Conservation (phyloP, 2,113 vertebrate genomes). For the Bombycilla garrulus region DNA sequence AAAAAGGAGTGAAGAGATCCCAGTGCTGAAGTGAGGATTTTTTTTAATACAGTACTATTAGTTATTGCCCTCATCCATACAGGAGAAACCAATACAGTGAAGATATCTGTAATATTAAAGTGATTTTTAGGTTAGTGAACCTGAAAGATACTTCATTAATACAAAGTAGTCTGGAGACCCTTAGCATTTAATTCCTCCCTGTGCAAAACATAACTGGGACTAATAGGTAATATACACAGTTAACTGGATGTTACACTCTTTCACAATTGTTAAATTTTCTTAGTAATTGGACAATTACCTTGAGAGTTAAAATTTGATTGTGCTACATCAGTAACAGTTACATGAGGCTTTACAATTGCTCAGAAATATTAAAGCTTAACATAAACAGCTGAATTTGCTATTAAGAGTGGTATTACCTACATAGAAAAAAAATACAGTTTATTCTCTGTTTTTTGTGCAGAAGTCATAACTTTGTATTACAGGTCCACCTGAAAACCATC, state of each 20-base stretch:
- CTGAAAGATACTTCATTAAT: not conserved
- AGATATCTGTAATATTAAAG: not conserved
- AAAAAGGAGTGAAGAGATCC: not conserved
- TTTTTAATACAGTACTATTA: not conserved
- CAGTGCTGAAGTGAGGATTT: not conserved
- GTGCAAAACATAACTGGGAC: conserved; percentile 5
- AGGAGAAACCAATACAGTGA: not conserved
- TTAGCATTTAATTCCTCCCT: not conserved
- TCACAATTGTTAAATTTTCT: not conserved
- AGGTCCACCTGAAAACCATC: not conserved
- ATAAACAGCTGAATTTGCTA: not conserved
- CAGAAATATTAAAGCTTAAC: not conserved
- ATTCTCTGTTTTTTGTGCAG: not conserved
- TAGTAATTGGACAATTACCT: not conserved
- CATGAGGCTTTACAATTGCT: not conserved
- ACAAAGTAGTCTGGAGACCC: not conserved
- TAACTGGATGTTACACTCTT: not conserved
- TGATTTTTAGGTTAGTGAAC: not conserved
- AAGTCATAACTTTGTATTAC: not conserved
- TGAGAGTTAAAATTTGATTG: conserved; percentile 9
- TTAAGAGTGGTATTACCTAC: not conserved
- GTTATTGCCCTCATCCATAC: not conserved
- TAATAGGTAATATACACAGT: not conserved
- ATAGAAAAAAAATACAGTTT: not conserved
- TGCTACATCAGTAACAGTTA: not conserved